Conservation (phyloP, 30 jellyfish, hydroid and myxozoan genomes). For the Mastigias papua region DNA sequence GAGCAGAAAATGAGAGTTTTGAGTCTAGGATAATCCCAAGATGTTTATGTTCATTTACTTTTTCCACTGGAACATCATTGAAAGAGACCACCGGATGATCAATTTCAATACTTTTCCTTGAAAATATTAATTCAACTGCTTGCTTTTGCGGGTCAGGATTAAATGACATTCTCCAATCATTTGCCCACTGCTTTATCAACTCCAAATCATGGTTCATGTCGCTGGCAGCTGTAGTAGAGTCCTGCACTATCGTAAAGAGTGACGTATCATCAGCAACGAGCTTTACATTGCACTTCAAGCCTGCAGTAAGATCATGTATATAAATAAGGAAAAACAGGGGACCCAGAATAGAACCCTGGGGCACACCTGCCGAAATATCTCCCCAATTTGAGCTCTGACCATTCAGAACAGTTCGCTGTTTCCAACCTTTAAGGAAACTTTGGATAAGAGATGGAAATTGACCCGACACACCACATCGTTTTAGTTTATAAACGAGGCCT, state of each 20-base stretch:
- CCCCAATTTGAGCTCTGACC: constrained; percentile 59
- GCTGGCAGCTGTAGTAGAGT: constrained; percentile 70
- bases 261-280: constrained; percentile 67
- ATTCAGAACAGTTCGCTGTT: constrained; percentile 53
- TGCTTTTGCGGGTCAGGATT: constrained; percentile 70
- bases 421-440: constrained; percentile 32
- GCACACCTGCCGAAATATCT: constrained; percentile 63
- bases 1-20: constrained; percentile 44
- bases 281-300: constrained; percentile 38
- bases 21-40: constrained; percentile 57
- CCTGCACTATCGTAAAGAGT: constrained; percentile 43
- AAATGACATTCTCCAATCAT: constrained; percentile 76
- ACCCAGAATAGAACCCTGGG: constrained; percentile 62
- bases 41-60: constrained; percentile 44
- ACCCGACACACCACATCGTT: constrained; percentile 52
- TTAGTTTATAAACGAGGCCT: constrained; percentile 20
- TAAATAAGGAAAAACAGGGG: constrained; percentile 55
- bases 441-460: constrained; percentile 41
- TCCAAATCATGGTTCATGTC: constrained; percentile 71
- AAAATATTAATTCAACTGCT: constrained; percentile 51
- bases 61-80: constrained; percentile 38
- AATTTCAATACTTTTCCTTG: constrained; percentile 44
- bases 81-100: constrained; percentile 48
- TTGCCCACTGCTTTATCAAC: constrained; percentile 66
- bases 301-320: constrained; percentile 33